These are phyloP conservation scores for Pangasius mekongensis DNA, from an alignment of 2,797 vertebrate genomes.

Conservation along the genomic window DNA sequence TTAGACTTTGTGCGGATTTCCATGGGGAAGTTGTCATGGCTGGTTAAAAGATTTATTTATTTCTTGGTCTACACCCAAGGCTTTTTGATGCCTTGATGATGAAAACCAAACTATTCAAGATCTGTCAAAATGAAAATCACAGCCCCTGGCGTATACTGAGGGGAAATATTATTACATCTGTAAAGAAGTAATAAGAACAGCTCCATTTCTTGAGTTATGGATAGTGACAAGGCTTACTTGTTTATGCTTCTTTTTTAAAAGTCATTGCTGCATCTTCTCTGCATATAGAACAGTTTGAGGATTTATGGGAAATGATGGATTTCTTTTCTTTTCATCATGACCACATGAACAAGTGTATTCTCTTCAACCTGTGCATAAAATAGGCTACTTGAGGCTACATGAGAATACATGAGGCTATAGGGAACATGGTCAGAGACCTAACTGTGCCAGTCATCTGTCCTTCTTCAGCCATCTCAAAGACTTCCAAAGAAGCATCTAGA, in stretches of 20 bases:
- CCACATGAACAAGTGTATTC: background rate
- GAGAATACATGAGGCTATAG: background rate
- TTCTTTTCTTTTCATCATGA: constrained; percentile 5
- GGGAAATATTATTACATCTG: constrained; percentile 25
- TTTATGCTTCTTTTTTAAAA: background rate
- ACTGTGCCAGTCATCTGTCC: constrained; percentile 42
- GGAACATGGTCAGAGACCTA: constrained; percentile 22
- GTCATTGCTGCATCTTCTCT: background rate
- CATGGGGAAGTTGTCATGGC: constrained; percentile 32
- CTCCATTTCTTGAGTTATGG: background rate
- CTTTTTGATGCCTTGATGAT: constrained; percentile 32
- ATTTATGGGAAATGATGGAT: background rate
- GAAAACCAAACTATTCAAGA: constrained; percentile 27
- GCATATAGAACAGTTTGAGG: background rate
- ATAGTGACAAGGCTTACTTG: constrained; percentile 23
- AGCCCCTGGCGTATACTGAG: constrained; percentile 27
- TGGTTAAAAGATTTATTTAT: constrained; percentile 33
- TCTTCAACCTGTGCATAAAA: constrained; percentile 24
- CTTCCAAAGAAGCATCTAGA: constrained; percentile 60
- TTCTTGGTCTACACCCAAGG: constrained; percentile 29
- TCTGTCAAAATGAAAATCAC: constrained; percentile 36
- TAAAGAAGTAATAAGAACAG: constrained; percentile 29
- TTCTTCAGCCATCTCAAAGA: constrained; percentile 60
- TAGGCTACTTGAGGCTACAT: background rate
- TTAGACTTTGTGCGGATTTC: constrained; percentile 13